phyloP scores from a whole-genome alignment of 2,888 invertebrate species.

The Rhopalosiphum nymphaeae region DNA sequence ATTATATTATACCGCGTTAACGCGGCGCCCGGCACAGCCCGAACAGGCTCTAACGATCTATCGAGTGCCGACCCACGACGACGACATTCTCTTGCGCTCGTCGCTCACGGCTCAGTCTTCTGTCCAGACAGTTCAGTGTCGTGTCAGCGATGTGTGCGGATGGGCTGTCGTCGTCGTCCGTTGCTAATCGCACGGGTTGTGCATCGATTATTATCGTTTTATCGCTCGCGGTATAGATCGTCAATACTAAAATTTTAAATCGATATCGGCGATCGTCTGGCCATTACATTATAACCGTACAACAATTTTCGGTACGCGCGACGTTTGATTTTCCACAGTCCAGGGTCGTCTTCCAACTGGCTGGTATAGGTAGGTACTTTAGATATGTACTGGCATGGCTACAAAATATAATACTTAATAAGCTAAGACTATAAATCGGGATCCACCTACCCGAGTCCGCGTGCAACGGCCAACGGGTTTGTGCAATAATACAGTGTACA shows the following conservation, averaged over 20 bases:
- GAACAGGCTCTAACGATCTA: conserved; percentile 4
- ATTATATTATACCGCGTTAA: neutral
- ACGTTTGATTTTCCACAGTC: neutral
- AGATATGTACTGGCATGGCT: neutral
- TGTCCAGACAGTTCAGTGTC: neutral
- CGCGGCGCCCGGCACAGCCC: neutral
- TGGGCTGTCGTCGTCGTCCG: neutral
- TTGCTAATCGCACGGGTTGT: neutral
- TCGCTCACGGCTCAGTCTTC: neutral
- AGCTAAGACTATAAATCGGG: neutral
- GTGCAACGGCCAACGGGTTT: neutral
- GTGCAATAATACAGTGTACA: neutral
- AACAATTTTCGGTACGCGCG: neutral
- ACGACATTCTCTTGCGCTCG: neutral
- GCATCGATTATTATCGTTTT: neutral
- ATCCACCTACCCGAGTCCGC: neutral
- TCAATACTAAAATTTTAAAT: neutral
- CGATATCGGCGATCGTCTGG: neutral
- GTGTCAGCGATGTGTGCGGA: neutral
- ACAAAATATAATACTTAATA: neutral
- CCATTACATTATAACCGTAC: too few relatives aligned
- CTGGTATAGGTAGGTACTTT: neutral
- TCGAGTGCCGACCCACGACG: neutral
- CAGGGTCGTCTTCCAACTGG: neutral
- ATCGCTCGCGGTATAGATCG: neutral